Base-by-base conservation (phyloP, 2,113 vertebrate species). In the Erinaceus europaeus region DNA sequence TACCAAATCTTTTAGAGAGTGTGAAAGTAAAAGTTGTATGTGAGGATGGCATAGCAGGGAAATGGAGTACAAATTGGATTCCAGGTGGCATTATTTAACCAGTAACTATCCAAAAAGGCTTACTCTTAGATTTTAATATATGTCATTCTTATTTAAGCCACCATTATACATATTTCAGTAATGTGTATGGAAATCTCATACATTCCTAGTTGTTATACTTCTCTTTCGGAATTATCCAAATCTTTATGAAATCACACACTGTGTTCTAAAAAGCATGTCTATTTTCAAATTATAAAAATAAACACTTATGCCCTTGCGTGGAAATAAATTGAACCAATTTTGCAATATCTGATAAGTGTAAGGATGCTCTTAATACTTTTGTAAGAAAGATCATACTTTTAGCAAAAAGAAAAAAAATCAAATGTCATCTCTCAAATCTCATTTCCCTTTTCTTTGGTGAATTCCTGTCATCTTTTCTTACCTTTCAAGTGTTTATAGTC, bases 261-360 rank as follows among this genome's bases (percentile, higher is more conserved):
- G 32, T 53, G 25, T 73, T 73, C 65, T 84, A 88, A 34, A 78
- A 91, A 83, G 48, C 27, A 57, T 25, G 5, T 72, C 46, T 53
- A 67, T 38, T 61, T 88, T 80, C 11, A 9, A 89, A 75, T 77
- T 87, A 42, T 78, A 67, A 90, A n/a, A 86, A 44, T 73, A 11
- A 74, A 25, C 25, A 55, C 2, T 12, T 81, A 42, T 50, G 17
- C 71, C 18, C 9, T 55, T 69, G 27, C 48, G 11, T 82, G 53
- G 32, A 94, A 86, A 50, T 79, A 50, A 84, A 71, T 53, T 55
- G 38, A 76, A 74, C 32, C 17, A 84, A 14, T 21, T 17, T 78
- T 89, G 42, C 9, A 34, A 69, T 50, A 42, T 61, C 68, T n/a
- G 52, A 50, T 67, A 84, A 90, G 55, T 65, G 4, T 75, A 73